Percentiles rank a stretch among this genome's conserved stretches.
Conservation (phyloP, 2,113 vertebrate genomes). For the Pantherophis guttatus region DNA sequence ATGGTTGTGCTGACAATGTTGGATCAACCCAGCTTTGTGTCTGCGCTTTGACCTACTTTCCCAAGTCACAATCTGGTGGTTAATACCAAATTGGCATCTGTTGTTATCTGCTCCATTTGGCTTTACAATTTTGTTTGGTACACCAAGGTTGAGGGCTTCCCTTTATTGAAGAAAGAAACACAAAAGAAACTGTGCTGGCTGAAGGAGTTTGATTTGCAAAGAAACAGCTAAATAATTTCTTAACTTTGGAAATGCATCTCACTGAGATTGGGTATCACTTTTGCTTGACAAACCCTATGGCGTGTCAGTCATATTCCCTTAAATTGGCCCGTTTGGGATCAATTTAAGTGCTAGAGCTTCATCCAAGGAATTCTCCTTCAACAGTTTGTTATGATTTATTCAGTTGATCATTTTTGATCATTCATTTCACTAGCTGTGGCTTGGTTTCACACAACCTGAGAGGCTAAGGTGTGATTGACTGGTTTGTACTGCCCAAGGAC, state of each 20-base stretch:
- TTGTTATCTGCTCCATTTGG: neutral
- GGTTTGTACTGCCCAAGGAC: neutral
- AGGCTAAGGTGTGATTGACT: neutral
- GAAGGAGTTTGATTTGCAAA: neutral
- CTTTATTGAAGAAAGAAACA: neutral
- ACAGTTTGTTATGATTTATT: neutral
- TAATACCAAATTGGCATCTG: neutral
- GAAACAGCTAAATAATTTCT: neutral
- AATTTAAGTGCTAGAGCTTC: neutral
- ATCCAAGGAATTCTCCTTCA: neutral
- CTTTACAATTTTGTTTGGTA: neutral
- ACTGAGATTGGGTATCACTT: neutral
- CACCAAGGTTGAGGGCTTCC: neutral
- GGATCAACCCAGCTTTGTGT: neutral
- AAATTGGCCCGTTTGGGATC: neutral
- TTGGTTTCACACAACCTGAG: neutral
- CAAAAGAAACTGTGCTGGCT: no score
- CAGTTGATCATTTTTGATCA: neutral
- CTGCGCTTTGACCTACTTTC: neutral
- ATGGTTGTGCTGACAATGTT: no score
- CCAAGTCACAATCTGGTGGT: neutral
- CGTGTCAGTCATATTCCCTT: no score
- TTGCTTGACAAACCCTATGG: no score
- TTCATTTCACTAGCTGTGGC: neutral
- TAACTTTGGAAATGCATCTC: neutral